phyloP scores from a whole-genome alignment of 92 coral and sea anemone species.

The Porites cylindrica region DNA sequence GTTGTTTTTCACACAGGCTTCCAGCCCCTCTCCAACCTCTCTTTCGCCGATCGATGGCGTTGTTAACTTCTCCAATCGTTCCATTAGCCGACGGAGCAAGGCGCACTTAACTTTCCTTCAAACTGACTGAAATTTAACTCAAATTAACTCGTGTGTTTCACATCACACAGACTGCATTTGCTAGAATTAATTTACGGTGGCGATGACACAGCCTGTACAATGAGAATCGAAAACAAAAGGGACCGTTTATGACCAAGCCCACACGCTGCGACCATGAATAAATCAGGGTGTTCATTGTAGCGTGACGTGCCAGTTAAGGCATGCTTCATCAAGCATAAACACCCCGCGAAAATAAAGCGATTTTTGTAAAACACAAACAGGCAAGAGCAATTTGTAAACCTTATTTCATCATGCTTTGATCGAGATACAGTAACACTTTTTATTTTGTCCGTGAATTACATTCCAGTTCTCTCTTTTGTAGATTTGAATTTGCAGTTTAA shows the following conservation, averaged over 20 bases:
- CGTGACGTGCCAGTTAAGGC: constrained; percentile 43
- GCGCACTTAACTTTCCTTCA: neutral
- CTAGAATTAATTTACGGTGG: neutral
- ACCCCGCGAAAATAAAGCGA: neutral
- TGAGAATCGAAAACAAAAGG: constrained; percentile 43
- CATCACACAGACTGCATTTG: neutral
- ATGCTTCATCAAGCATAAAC: constrained; percentile 51
- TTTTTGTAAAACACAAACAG: neutral
- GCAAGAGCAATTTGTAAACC: neutral
- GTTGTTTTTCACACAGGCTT: constrained; percentile 72
- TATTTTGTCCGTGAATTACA: too few relatives aligned
- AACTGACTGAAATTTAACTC: neutral
- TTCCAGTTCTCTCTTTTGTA: too few relatives aligned
- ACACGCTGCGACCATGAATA: constrained; percentile 53
- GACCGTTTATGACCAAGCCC: constrained; percentile 31
- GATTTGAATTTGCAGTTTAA: too few relatives aligned
- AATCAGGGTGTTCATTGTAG: constrained; percentile 33
- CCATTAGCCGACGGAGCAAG: neutral
- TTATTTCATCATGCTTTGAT: too few relatives aligned
- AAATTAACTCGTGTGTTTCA: constrained; percentile 1
- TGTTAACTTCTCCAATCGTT: neutral
- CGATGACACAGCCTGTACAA: constrained; percentile 14
- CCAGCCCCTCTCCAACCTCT: constrained; percentile 87
- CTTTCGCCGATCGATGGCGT: constrained; percentile 71
- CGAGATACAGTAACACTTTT: too few relatives aligned